These are phyloP conservation scores for Stratiolaelaps scimitus DNA, from an alignment of 1,140 invertebrate species.

Conservation along the genomic window DNA sequence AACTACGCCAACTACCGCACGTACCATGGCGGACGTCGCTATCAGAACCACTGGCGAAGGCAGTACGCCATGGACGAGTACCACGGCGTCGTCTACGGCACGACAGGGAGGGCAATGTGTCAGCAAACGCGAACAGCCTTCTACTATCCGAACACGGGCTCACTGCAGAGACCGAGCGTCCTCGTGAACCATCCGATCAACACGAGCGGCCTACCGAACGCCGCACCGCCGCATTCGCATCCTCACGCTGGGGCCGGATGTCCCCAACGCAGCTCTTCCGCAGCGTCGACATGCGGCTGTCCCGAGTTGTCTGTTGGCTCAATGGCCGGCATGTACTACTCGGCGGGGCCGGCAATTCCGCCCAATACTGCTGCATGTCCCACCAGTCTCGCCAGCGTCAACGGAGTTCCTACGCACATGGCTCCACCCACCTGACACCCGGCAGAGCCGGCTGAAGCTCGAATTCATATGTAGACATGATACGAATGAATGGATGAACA, in stretches of 20 bases:
- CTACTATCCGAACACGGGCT: slow-evolving; percentile 26
- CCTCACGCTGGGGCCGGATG: not conserved
- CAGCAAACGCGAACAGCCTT: slow-evolving; percentile 12
- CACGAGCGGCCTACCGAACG: slow-evolving; percentile 4
- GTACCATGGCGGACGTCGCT: slow-evolving; percentile 6
- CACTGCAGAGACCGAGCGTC: slow-evolving; percentile 5
- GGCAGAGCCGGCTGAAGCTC: not conserved
- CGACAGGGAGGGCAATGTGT: slow-evolving; percentile 13
- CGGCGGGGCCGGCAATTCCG: too few relatives aligned
- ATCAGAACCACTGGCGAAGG: slow-evolving; percentile 19
- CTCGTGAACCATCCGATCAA: slow-evolving; percentile 13
- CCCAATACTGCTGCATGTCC: not conserved
- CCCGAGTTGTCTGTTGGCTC: not conserved
- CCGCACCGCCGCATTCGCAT: too few relatives aligned
- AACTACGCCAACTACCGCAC: slow-evolving; percentile 28
- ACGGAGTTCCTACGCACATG: not conserved
- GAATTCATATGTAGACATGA: not conserved
- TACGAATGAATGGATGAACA: too few relatives aligned
- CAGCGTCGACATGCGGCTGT: slow-evolving; percentile 17
- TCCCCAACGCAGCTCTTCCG: slow-evolving; percentile 17
- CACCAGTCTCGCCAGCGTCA: slow-evolving; percentile 14
- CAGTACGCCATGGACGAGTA: slow-evolving; percentile 29
- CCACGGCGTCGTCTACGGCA: slow-evolving; percentile 20
- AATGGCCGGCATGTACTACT: too few relatives aligned
- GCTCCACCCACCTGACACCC: slow-evolving; percentile 9